Evolutionary conservation across 2,888 invertebrate genomes (phyloP).

Genomic region (Chrysomela aeneicollis): DNA sequence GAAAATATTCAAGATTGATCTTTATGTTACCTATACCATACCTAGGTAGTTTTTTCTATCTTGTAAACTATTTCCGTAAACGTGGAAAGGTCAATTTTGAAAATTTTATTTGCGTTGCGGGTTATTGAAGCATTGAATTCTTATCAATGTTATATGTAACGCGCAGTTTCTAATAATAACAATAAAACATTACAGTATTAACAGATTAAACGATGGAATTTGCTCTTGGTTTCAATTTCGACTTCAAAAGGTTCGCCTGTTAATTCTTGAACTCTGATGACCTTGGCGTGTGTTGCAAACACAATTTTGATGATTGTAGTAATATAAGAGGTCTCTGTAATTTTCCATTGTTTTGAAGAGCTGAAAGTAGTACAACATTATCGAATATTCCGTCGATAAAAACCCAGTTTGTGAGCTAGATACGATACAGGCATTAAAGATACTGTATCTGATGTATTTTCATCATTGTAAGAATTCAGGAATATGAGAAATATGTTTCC

Average conservation of each 20-base stretch:
- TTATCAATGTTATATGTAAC: background rate
- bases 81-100: constrained; percentile 15
- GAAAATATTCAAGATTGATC: too few species aligned
- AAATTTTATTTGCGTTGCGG: background rate
- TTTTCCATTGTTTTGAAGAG: constrained; percentile 23
- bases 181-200: background rate
- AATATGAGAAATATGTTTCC: too few species aligned
- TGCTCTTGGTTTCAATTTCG: background rate
- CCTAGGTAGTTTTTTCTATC: too few species aligned
- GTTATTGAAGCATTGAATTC: background rate
- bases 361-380: background rate
- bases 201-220: background rate
- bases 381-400: background rate
- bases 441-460: too few species aligned
- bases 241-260: constrained; percentile 2
- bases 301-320: constrained; percentile 16
- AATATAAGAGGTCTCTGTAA: constrained; percentile 11
- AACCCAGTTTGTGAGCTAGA: too few species aligned
- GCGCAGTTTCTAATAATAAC: background rate
- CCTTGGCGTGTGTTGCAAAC: background rate
- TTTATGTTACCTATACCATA: too few species aligned
- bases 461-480: too few species aligned
- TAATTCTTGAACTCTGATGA: constrained; percentile 6
- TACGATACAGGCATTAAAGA: too few species aligned
- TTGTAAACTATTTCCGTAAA: constrained; percentile 9